These are phyloP conservation scores for Bucorvus abyssinicus DNA, from an alignment of 2,797 vertebrate genomes.

Conservation along the genomic window DNA sequence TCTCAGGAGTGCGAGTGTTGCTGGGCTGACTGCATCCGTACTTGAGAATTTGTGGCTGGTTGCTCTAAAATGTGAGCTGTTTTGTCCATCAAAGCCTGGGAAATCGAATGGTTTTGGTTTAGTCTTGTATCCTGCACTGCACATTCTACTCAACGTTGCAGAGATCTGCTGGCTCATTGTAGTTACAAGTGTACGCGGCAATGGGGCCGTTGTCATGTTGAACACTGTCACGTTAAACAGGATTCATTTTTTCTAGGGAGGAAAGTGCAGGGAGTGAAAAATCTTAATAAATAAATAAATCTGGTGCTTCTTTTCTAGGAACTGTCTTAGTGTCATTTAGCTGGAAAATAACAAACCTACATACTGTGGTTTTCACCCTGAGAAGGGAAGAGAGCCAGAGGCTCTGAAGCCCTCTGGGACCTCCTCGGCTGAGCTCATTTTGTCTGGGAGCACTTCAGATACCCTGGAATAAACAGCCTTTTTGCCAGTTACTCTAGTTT, in stretches of 20 bases:
- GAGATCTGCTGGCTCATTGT: background rate
- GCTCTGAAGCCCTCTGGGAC: background rate
- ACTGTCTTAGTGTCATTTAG: background rate
- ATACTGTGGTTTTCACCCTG: background rate
- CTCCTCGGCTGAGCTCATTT: background rate
- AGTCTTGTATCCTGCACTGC: background rate
- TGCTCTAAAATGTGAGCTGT: background rate
- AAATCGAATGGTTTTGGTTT: background rate
- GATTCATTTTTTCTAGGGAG: background rate
- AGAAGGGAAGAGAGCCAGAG: background rate
- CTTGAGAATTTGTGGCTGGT: background rate
- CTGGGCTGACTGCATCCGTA: background rate
- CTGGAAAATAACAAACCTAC: background rate
- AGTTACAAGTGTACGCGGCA: background rate
- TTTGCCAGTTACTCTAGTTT: background rate
- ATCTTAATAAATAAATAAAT: background rate
- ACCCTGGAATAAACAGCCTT: background rate
- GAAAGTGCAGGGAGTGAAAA: background rate
- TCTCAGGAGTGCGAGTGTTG: background rate
- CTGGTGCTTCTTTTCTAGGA: background rate
- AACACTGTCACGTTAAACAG: background rate
- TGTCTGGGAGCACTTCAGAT: background rate
- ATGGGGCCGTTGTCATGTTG: background rate
- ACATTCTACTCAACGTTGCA: background rate
- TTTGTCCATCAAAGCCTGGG: background rate